Percentiles rank a stretch among this genome's conserved stretches.
phyloP scores from a whole-genome alignment of 1,140 invertebrate species.

The Drosophila equinoxialis region DNA sequence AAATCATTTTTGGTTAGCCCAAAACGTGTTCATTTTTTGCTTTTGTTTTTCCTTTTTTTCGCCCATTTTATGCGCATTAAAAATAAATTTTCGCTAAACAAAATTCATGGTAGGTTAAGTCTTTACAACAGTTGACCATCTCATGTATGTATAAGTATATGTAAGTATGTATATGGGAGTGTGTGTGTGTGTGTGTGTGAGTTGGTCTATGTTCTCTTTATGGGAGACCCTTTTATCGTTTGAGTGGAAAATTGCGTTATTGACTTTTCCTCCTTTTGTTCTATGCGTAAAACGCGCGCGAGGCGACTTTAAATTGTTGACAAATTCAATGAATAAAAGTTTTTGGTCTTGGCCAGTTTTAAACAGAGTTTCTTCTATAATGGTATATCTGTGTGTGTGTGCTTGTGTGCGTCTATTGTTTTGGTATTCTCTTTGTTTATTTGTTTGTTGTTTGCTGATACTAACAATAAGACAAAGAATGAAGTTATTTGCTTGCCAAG shows the following conservation, averaged over 20 bases:
- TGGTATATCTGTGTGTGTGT: too few species aligned
- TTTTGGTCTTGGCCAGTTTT: slow-evolving; percentile 16
- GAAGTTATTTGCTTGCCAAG: background rate
- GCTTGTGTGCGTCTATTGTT: slow-evolving; percentile 1
- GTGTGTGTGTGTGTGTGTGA: slow-evolving; percentile 3
- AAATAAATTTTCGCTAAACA: slow-evolving; percentile 60
- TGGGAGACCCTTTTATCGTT: slow-evolving; percentile 64
- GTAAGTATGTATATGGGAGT: too few species aligned
- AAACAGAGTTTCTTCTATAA: too few species aligned
- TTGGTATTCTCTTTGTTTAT: slow-evolving; percentile 11
- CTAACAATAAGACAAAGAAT: slow-evolving; percentile 10
- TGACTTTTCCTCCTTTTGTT: slow-evolving; percentile 47
- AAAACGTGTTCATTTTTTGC: slow-evolving; percentile 27
- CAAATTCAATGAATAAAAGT: slow-evolving; percentile 1
- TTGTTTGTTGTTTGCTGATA: slow-evolving; percentile 11
- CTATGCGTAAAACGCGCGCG: slow-evolving; percentile 19
- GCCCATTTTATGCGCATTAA: slow-evolving; percentile 65
- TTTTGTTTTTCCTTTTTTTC: slow-evolving; percentile 19
- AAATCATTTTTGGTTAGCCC: slow-evolving; percentile 48
- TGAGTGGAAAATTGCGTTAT: slow-evolving; percentile 77
- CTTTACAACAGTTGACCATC: slow-evolving; percentile 16
- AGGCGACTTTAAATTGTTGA: slow-evolving; percentile 40
- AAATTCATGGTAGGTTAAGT: slow-evolving; percentile 37
- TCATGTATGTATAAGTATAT: slow-evolving; percentile 15
- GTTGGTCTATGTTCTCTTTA: slow-evolving; percentile 9